Evolutionary conservation across 2,113 vertebrate genomes (phyloP), one percentile per base, ranked within the genome.

Genomic region (Campylomormyrus numenius): DNA sequence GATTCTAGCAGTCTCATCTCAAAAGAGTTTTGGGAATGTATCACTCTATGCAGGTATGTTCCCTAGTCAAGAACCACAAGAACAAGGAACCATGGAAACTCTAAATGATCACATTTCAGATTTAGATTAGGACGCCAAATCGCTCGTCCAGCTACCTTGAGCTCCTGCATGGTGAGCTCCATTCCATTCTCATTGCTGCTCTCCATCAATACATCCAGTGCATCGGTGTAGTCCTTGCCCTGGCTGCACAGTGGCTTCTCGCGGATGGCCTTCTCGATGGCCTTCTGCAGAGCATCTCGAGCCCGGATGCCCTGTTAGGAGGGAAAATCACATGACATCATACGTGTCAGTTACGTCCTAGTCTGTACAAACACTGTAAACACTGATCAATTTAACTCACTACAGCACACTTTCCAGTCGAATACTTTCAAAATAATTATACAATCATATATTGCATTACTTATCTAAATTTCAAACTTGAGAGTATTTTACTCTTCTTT

Each of bases 141-240:
- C 45, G 15, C 19, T n/a, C 1, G 66, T 17, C 70, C 49, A 35
- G 31, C 35, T 93, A 99, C 98, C 98, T 99, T 99, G 84, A 99
- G 95, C 90, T 99, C 98, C 93, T 99, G 98, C 98, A 99, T 99
- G 91, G 96, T 98, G 91, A 99, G 96, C 93, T 99, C 98, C 21
- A 97, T 96, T 90, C 97, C 97, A 0, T 99, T 98, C 91, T 99
- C 98, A 66, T 98, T 98, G 90, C 97, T 98, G 0, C 98, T 99
- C 92, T 98, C 97, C 1, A 99, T 97, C 93, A 99, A 96, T 90
- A 99, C 97, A 89, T 99, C 98, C 93, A 99, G 92, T 0, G 98
- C 98, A 0, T 99, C 98, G 0, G 96, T 95, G 2, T 99, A 99
- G 92, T 99, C 98, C 91, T 99, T 99, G 90, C 97, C 97, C 91